Percentiles rank a stretch among this genome's conserved stretches.
Evolutionary conservation across 2,113 vertebrate genomes (phyloP).

Genomic region (Pedionomus torquatus): DNA sequence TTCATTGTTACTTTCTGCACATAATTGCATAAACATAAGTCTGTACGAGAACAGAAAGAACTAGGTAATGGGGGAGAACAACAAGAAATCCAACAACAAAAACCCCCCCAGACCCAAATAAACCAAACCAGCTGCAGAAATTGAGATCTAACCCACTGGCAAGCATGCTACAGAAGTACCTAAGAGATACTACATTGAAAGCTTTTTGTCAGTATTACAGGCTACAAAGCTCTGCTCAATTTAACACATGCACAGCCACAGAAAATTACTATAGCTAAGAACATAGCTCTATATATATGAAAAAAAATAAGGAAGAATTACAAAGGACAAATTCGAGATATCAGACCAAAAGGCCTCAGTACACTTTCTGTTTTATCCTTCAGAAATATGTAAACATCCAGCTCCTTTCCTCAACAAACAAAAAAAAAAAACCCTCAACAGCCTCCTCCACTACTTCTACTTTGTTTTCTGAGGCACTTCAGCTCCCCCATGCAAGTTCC

Average conservation of each 20-base stretch:
- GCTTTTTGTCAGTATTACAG: not conserved
- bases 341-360: not conserved
- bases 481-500: not conserved
- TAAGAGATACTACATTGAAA: not conserved
- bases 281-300: not conserved
- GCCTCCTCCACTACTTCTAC: not conserved
- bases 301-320: not conserved
- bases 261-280: not conserved
- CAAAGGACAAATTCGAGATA: not conserved
- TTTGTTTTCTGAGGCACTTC: not conserved
- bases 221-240: not conserved
- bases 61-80: not conserved
- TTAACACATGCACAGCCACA: rapidly evolving
- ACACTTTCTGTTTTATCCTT: not conserved
- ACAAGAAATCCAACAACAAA: rapidly evolving
- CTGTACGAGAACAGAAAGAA: not conserved
- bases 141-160: not conserved
- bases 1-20: not conserved
- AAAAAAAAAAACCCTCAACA: not conserved
- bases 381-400: not conserved
- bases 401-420: not conserved
- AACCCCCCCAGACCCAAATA: not conserved
- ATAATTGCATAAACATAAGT: not conserved
- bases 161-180: not conserved
- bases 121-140: not conserved